Evolutionary conservation across 2,797 vertebrate species (phyloP), one percentile per base, ranked within the genome.

Genomic region (Serranus cabrilla): DNA sequence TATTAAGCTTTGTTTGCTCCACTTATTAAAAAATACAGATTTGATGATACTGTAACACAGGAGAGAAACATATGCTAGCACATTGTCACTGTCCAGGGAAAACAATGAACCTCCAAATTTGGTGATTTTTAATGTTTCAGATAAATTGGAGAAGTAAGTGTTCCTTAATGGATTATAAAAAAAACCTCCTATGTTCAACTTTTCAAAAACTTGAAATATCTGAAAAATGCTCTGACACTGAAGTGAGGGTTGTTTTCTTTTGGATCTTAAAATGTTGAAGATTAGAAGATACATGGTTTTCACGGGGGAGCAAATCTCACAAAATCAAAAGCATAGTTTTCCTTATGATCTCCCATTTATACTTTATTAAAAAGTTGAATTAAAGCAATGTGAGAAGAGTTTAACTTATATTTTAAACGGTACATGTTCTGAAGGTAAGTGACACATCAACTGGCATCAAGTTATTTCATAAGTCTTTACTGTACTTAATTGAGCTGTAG

Each of bases 191-290:
- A 10, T 17, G n/a, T 11, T 42, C 2, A 51, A 49, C 21, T 5
- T 31, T n/a, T 52, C 14, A 43, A 43, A 16, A 72, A 39, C 2
- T 9, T 47, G n/a, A 25, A 64, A 54, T 58, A 46, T 61, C 27
- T 27, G 4, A 45, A 31, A 66, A 25, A 39, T 27, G 3, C 11
- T 60, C 1, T n/a, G 17, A 40, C 3, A 20, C 46, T 11, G 20
- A 47, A 68, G 23, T 16, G 11, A 34, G 8, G 49, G 25, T 51
- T 7, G 17, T 17, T 3, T 13, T 40, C 23, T 50, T 20, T 62
- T 37, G 16, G 7, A 37, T 45, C 20, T 20, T 60, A 25, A 49
- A 40, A 54, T 43, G 16, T 3, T 37, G 43, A 42, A 5, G 6
- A 52, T 49, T n/a, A 18, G 4, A 10, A 25, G 8, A 16, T 23